Evolutionary conservation across 2,113 vertebrate genomes (phyloP).

Genomic region (Eclectus roratus): DNA sequence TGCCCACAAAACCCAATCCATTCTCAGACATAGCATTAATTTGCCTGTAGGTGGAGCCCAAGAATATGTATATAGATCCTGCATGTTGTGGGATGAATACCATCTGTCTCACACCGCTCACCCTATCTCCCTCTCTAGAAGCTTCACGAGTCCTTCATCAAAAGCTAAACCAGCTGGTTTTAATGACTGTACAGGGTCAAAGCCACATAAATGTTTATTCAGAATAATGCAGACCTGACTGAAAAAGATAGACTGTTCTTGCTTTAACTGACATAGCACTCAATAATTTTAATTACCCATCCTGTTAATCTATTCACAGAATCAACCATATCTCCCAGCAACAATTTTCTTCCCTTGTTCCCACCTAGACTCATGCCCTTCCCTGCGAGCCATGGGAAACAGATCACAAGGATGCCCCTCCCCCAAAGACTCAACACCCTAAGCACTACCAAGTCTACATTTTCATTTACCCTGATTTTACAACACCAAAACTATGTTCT

Average conservation of each 20-base stretch:
- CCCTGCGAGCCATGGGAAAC: neutral
- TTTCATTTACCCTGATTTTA: neutral
- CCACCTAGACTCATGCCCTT: neutral
- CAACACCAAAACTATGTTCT: neutral
- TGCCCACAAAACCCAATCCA: neutral
- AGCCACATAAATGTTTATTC: neutral
- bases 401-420: neutral
- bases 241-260: neutral
- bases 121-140: neutral
- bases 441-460: neutral
- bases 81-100: neutral
- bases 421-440: neutral
- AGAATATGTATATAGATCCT: neutral
- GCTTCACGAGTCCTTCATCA: neutral
- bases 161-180: neutral
- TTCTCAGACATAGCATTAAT: neutral
- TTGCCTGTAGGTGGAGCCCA: slow-evolving; percentile 22
- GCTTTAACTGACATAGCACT: neutral
- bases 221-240: neutral
- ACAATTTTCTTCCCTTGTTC: neutral
- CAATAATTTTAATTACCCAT: neutral
- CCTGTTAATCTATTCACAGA: neutral
- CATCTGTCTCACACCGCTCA: rapidly evolving
- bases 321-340: rapidly evolving
- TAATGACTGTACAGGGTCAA: neutral